Evolutionary conservation across 2,888 invertebrate species (phyloP).

Genomic region (Coenonympha arcania): DNA sequence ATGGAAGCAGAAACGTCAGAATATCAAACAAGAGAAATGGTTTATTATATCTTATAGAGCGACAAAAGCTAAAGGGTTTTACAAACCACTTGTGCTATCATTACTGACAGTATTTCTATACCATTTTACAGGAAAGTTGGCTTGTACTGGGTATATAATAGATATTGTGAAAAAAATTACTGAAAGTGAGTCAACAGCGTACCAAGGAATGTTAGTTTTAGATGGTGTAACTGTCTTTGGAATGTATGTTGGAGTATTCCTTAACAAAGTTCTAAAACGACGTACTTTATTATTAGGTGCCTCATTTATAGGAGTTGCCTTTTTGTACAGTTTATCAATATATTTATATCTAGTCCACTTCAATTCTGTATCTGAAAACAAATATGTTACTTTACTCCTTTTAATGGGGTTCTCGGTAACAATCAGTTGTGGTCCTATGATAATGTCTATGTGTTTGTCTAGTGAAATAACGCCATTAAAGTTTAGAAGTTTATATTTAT

Average conservation of each 20-base stretch:
- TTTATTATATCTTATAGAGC: not conserved
- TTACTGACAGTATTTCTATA: slow-evolving; percentile 17
- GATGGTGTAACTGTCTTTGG: slow-evolving; percentile 32
- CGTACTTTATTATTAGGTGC: slow-evolving; percentile 33
- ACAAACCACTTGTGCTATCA: slow-evolving; percentile 14
- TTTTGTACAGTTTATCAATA: slow-evolving; percentile 26
- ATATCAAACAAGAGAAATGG: slow-evolving; percentile 9
- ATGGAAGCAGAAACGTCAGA: slow-evolving; percentile 29
- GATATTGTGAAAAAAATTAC: slow-evolving; percentile 29
- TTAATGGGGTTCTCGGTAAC: slow-evolving; percentile 39
- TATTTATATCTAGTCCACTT: slow-evolving; percentile 30
- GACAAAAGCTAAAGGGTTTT: slow-evolving; percentile 16
- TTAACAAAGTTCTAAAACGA: slow-evolving; percentile 32
- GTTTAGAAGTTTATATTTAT: slow-evolving; percentile 1
- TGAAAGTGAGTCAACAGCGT: slow-evolving; percentile 24
- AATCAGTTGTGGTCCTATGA: slow-evolving; percentile 41
- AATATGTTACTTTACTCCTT: slow-evolving; percentile 36
- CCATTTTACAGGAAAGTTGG: slow-evolving; percentile 27
- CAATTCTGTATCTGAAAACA: slow-evolving; percentile 27
- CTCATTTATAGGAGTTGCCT: slow-evolving; percentile 25
- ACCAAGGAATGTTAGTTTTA: slow-evolving; percentile 29
- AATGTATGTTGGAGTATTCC: slow-evolving; percentile 45
- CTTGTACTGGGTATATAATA: slow-evolving; percentile 27
- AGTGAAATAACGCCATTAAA: slow-evolving; percentile 21
- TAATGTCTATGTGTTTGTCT: slow-evolving; percentile 32